Percentiles rank a stretch among this genome's conserved stretches.
These are phyloP conservation scores for Megaceryle alcyon DNA, from an alignment of 2,797 vertebrate species.

Conservation along the genomic window DNA sequence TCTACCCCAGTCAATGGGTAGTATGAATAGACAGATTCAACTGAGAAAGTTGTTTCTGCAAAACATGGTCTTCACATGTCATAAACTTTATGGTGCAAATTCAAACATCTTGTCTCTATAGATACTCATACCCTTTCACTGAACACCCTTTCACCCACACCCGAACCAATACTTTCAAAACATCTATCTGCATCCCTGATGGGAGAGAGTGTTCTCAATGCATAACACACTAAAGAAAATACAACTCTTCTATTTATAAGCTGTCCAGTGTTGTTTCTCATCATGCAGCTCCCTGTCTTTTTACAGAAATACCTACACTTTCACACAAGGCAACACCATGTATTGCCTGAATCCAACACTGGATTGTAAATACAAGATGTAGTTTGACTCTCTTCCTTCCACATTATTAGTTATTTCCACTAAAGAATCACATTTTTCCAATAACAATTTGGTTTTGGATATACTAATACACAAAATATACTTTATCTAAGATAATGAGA, in stretches of 20 bases:
- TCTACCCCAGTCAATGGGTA: not conserved
- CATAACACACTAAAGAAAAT: not conserved
- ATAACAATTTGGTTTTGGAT: not conserved
- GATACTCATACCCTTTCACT: not conserved
- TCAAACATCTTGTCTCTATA: not conserved
- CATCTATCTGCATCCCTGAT: fast-evolving
- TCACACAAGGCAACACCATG: fast-evolving
- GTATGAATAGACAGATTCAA: not conserved
- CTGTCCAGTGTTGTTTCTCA: not conserved
- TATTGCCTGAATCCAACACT: not conserved
- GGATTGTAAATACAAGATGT: not conserved
- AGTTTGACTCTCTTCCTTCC: not conserved
- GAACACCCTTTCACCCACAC: not conserved
- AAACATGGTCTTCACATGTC: not conserved
- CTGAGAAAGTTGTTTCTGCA: not conserved
- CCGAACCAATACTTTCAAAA: not conserved
- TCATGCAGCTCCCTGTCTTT: not conserved
- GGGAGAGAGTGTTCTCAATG: not conserved
- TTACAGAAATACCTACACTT: not conserved
- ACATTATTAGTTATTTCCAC: not conserved
- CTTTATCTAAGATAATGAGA: not conserved
- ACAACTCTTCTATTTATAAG: not conserved
- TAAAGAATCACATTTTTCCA: not conserved
- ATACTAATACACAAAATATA: not conserved
- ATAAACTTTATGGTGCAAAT: not conserved